Percentiles rank a stretch among this genome's conserved stretches.
phyloP scores from a whole-genome alignment of 2,888 invertebrate species.

The Phyllotreta striolata region DNA sequence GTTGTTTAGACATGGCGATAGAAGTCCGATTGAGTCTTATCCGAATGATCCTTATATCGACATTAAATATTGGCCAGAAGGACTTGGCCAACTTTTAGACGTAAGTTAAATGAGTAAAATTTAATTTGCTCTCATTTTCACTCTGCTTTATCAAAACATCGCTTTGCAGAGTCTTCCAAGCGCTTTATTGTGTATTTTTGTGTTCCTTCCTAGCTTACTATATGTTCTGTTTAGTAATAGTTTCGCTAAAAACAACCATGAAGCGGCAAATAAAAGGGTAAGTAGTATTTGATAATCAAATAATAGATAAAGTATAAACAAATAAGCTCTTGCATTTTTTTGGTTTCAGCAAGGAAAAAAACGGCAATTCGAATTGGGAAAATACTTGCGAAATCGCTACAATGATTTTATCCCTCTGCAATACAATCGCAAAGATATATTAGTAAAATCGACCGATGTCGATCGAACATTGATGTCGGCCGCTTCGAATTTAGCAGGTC shows the following conservation, averaged over 20 bases:
- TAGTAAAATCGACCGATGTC: conserved; percentile 78
- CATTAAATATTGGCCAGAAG: conserved; percentile 36
- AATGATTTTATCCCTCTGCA: conserved; percentile 64
- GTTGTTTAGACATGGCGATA: conserved; percentile 37
- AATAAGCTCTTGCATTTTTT: background rate
- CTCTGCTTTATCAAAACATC: background rate
- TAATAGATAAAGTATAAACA: no score
- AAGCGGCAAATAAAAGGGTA: conserved; percentile 1
- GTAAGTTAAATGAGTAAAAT: conserved; percentile 22
- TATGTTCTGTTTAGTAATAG: background rate
- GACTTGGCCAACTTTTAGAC: conserved; percentile 34
- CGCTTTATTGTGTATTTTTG: background rate
- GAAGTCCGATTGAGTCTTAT: conserved; percentile 30
- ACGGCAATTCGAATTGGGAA: conserved; percentile 29
- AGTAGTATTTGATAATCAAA: no score
- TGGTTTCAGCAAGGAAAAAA: conserved; percentile 31
- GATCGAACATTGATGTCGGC: conserved; percentile 92
- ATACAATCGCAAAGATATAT: conserved; percentile 67
- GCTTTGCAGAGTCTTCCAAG: no score
- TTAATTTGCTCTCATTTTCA: background rate
- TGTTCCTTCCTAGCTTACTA: background rate
- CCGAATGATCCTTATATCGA: conserved; percentile 36
- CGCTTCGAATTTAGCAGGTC: conserved; percentile 77
- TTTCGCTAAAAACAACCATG: background rate
- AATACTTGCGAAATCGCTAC: conserved; percentile 61